These are phyloP conservation scores for Chymomyza caudatula DNA, from an alignment of 2,888 invertebrate species.

Conservation along the genomic window DNA sequence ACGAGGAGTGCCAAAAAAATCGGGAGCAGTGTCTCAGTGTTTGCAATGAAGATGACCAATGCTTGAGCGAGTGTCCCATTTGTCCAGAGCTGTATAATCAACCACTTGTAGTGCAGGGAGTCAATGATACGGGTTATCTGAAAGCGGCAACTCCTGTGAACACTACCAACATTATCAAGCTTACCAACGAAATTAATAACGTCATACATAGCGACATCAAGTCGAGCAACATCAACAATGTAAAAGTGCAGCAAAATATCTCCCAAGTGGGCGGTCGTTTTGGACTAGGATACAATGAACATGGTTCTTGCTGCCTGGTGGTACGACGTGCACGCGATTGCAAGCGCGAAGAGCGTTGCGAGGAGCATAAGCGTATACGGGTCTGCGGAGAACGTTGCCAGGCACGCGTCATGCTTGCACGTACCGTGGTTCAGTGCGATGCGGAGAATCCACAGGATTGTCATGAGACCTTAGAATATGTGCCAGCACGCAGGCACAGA, in stretches of 20 bases:
- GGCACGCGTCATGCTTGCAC: slow-evolving; percentile 68
- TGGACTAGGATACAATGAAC: slow-evolving; percentile 72
- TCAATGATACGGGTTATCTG: slow-evolving; percentile 66
- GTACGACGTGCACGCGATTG: slow-evolving; percentile 58
- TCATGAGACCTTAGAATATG: slow-evolving; percentile 58
- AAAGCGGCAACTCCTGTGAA: slow-evolving; percentile 39
- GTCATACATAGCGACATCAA: slow-evolving; percentile 68
- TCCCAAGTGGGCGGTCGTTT: slow-evolving; percentile 74
- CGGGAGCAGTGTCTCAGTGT: slow-evolving; percentile 49
- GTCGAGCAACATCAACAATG: slow-evolving; percentile 62
- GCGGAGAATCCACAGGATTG: slow-evolving; percentile 46
- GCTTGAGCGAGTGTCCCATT: slow-evolving; percentile 58
- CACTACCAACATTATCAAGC: slow-evolving; percentile 69
- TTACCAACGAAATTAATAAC: slow-evolving; percentile 73
- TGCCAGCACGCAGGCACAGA: slow-evolving; percentile 43
- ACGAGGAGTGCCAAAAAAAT: slow-evolving; percentile 60
- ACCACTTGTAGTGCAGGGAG: slow-evolving; percentile 67
- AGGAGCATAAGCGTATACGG: slow-evolving; percentile 57
- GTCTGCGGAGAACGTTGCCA: slow-evolving; percentile 74
- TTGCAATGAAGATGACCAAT: slow-evolving; percentile 40
- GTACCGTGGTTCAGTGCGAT: slow-evolving; percentile 53
- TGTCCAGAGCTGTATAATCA: slow-evolving; percentile 68
- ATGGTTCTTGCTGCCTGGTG: slow-evolving; percentile 73
- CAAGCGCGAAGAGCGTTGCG: slow-evolving; percentile 46
- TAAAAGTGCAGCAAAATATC: slow-evolving; percentile 70